Evolutionary conservation across 2,797 vertebrate genomes (phyloP), one percentile per base, ranked within the genome.

Genomic region (Melanotaenia boesemani): DNA sequence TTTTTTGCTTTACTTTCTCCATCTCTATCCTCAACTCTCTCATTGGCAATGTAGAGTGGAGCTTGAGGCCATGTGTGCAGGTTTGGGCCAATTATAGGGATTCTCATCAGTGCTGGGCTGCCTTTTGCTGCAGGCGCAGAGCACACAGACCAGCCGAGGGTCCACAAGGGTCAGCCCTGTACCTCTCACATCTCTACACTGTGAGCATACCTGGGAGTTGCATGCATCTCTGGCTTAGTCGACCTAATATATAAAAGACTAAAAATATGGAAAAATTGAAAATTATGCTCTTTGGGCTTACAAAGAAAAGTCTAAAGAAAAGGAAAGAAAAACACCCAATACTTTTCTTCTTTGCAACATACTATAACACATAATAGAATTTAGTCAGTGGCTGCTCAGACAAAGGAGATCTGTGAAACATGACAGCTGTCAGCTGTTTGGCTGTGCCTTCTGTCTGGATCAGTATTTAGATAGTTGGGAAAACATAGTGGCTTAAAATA

Each of bases 61-160:
- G 91, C 92, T 93, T 4, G 41, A 81, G 91, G 93, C 92, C 87
- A 90, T 90, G 84, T 89, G 87, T 86, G 87, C 85, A 86, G 88
- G 87, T 92, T 91, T 90, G 88, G 90, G 87, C 93, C 93, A 94
- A 94, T 94, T 94, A 94, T 87, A 91, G 82, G 92, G 89, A 94
- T 93, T 92, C 91, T 93, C 91, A 93, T 94, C 92, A 93, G 89
- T 81, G 82, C 80, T 63, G 72, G 74, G 85, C 80, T 89, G 89
- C 81, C 80, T 79, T 82, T 88, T n/a, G 92, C 93, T 91, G 80
- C 86, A 65, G 92, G 93, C 89, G 2, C 70, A 74, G 77, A 88
- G 88, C 88, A 86, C 75, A 89, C 76, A 91, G 90, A 91, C 88
- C 86, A 90, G 88, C 84, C 80, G 86, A 87, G 87, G 87, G 90